phyloP scores from a whole-genome alignment of 2,113 vertebrate species.

The Picathartes gymnocephalus region DNA sequence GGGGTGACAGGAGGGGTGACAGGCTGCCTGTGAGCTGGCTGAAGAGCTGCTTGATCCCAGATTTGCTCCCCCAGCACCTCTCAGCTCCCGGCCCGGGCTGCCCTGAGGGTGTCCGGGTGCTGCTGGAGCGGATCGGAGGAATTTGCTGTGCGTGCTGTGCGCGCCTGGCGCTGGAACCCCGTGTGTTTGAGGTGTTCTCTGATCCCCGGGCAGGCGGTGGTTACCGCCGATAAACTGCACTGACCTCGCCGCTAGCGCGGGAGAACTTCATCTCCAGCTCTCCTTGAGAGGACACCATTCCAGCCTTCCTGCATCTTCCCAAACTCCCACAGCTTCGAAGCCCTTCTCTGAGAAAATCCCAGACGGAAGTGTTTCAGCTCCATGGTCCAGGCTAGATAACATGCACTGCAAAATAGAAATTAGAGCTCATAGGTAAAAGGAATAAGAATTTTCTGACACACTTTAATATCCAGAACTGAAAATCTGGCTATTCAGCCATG shows the following conservation, averaged over 20 bases:
- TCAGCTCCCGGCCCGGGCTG: neutral
- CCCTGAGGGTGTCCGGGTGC: neutral
- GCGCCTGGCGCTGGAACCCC: neutral
- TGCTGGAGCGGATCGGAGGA: neutral
- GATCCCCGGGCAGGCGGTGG: neutral
- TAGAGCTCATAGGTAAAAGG: neutral
- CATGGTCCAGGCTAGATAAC: neutral
- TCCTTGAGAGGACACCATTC: neutral
- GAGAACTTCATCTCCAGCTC: neutral
- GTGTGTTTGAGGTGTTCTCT: rapidly evolving
- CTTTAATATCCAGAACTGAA: neutral
- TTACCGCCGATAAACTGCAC: neutral
- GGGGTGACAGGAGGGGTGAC: no score
- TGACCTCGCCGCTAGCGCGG: neutral
- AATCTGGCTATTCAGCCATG: neutral
- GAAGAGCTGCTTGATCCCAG: rapidly evolving
- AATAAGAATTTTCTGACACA: neutral
- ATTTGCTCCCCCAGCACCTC: neutral
- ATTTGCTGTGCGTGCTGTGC: rapidly evolving
- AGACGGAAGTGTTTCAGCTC: neutral
- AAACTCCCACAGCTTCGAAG: neutral
- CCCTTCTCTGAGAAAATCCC: neutral
- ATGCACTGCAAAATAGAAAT: neutral
- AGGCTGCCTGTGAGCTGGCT: neutral
- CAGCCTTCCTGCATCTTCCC: neutral